phyloP scores from a whole-genome alignment of 2,797 vertebrate genomes.

The Mus spretus region DNA sequence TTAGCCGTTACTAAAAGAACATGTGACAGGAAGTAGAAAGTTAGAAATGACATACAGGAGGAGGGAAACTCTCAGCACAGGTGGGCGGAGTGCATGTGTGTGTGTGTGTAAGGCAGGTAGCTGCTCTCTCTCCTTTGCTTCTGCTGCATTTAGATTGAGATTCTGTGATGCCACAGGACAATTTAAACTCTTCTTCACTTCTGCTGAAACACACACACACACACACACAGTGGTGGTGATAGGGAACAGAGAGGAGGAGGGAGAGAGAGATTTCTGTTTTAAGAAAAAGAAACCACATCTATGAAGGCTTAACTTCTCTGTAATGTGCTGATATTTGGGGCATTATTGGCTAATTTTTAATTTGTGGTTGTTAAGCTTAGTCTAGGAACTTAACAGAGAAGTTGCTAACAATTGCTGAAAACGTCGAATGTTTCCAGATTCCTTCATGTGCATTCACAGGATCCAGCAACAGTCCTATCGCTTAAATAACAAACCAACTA shows the following conservation, averaged over 20 bases:
- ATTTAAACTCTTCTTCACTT: background rate
- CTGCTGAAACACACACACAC: background rate
- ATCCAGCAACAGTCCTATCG: background rate
- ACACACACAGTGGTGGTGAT: background rate
- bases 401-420: background rate
- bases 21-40: conserved; percentile 36
- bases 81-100: background rate
- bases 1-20: background rate
- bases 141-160: background rate
- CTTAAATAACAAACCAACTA: conserved; percentile 47
- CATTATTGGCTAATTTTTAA: conserved; percentile 21
- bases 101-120: background rate
- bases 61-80: background rate
- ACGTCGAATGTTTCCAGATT: conserved; percentile 18
- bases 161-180: background rate
- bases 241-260: background rate
- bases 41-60: background rate
- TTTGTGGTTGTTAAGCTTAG: background rate
- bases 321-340: background rate
- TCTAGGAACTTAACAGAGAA: background rate
- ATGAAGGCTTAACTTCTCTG: background rate
- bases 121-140: background rate
- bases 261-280: background rate
- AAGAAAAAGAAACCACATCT: background rate
- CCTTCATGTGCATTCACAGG: conserved; percentile 44